Evolutionary conservation across 2,888 invertebrate species (phyloP).

Genomic region (Tipula vernalis): DNA sequence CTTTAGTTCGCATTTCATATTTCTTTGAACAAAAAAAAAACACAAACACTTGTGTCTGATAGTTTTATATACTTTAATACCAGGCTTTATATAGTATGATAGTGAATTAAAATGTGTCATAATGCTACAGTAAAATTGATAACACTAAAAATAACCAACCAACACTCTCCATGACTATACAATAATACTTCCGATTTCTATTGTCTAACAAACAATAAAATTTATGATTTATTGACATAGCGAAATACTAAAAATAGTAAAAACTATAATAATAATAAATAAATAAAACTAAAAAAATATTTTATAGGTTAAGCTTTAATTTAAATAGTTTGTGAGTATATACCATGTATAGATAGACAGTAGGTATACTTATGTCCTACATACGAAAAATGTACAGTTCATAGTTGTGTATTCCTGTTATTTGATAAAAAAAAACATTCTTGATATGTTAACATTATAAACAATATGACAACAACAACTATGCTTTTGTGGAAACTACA

Average conservation of each 20-base stretch:
- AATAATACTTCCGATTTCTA: not conserved
- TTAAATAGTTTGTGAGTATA: not conserved
- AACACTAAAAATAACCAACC: not conserved
- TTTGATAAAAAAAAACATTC: no score
- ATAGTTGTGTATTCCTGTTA: not conserved
- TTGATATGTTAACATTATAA: no score
- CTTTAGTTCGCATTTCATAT: not conserved
- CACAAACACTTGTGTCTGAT: not conserved
- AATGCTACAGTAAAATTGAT: not conserved
- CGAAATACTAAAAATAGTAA: not conserved
- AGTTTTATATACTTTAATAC: not conserved
- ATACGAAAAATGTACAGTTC: no score
- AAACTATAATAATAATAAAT: not conserved
- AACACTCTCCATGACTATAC: not conserved
- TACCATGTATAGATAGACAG: not conserved
- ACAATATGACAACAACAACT: not conserved
- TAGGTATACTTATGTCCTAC: no score
- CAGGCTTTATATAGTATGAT: not conserved
- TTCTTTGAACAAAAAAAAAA: not conserved
- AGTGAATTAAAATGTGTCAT: not conserved
- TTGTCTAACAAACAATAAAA: not conserved
- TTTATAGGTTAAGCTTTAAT: constrained; percentile 4
- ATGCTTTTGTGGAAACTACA: not conserved
- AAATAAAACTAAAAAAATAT: not conserved
- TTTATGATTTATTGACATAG: not conserved